Evolutionary conservation across 2,797 vertebrate genomes (phyloP).

Genomic region (Thamnophis elegans): DNA sequence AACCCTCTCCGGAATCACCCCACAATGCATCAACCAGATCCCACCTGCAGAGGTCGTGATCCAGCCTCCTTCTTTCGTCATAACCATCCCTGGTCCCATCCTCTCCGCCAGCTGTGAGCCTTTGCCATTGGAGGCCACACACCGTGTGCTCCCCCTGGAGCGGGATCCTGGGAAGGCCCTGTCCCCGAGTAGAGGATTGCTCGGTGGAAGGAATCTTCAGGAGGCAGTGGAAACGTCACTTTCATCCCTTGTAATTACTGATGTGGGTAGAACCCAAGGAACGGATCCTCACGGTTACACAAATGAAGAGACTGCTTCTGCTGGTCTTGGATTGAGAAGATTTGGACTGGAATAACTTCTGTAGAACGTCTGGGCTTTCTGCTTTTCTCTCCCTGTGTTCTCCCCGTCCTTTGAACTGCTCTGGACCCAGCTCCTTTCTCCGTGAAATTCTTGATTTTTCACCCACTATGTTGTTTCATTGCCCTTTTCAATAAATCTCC

Average conservation of each 20-base stretch:
- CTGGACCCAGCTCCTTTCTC: neutral
- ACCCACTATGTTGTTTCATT: neutral
- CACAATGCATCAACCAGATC: neutral
- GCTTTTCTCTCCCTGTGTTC: neutral
- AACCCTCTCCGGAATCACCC: neutral
- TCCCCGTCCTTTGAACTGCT: neutral
- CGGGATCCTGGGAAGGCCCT: neutral
- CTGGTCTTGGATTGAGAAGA: neutral
- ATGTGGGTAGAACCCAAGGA: neutral
- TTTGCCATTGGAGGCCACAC: neutral
- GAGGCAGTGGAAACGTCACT: neutral
- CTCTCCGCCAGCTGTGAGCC: neutral
- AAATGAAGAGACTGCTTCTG: neutral
- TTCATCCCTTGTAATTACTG: neutral
- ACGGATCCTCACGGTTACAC: neutral
- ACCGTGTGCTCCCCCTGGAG: neutral
- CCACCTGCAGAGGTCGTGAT: neutral
- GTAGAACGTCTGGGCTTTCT: neutral
- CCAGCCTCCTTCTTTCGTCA: neutral
- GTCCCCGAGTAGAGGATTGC: fast-evolving
- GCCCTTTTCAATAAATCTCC: neutral
- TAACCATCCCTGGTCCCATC: neutral
- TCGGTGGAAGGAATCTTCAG: neutral
- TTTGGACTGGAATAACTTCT: neutral
- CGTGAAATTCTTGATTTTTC: neutral